A percentile compares a stretch with the other conserved stretches of the same genome.
Conservation (phyloP, 1,140 invertebrate species). For the Ectropis grisescens region DNA sequence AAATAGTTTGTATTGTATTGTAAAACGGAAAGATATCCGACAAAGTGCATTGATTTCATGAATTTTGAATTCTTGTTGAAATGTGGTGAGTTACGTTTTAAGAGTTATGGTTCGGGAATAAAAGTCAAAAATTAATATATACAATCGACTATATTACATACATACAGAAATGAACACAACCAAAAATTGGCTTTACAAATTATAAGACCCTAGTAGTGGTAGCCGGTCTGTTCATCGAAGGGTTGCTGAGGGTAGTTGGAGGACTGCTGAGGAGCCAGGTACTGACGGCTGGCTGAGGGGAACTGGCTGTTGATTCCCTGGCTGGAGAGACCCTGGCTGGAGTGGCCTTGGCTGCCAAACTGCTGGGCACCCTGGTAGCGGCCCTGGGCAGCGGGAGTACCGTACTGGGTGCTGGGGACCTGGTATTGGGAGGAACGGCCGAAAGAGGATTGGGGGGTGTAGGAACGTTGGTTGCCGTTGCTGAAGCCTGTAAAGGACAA, state of each 20-base stretch:
- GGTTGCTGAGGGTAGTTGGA: conserved; percentile 46
- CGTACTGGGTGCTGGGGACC: conserved; percentile 19
- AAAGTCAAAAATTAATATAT: conserved; percentile 1
- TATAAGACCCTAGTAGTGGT: conserved; percentile 31
- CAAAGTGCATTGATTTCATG: too few relatives aligned
- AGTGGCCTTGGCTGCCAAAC: too few relatives aligned
- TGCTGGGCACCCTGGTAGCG: not conserved
- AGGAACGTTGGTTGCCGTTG: not conserved
- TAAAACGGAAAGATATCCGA: too few relatives aligned
- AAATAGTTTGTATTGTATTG: too few relatives aligned
- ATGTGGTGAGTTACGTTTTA: too few relatives aligned
- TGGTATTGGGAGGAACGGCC: conserved; percentile 6
- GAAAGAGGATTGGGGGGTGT: conserved; percentile 1
- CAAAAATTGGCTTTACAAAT: too few relatives aligned
- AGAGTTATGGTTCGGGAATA: too few relatives aligned
- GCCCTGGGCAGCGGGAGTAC: conserved; percentile 6
- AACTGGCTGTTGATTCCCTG: conserved; percentile 6
- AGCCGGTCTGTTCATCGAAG: conserved; percentile 53
- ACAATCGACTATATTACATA: not conserved
- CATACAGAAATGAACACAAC: conserved; percentile 3
- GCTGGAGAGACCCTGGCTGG: too few relatives aligned
- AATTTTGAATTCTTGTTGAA: too few relatives aligned
- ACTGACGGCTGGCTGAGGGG: conserved; percentile 33
- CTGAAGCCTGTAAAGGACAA: too few relatives aligned
- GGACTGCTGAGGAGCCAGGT: conserved; percentile 33